A percentile compares a stretch with the other conserved stretches of the same genome.
Conservation (phyloP, 2,113 vertebrate genomes). For the Alces alces region DNA sequence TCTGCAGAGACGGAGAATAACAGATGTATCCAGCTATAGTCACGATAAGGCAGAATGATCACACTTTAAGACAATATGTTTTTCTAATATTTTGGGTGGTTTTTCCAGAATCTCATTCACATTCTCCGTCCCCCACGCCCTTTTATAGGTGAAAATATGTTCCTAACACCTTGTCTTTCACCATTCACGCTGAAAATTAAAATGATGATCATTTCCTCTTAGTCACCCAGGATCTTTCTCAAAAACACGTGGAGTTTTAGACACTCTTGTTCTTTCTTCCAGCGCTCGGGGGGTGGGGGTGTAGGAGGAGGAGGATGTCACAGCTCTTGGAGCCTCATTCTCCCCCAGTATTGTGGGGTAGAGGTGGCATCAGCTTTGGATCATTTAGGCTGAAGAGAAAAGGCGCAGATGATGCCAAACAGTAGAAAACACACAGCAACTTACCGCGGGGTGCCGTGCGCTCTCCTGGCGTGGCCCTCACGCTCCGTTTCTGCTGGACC, state of each 20-base stretch:
- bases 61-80: background rate
- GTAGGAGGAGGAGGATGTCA: background rate
- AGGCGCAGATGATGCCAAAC: background rate
- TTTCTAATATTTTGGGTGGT: background rate
- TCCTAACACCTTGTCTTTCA: slow-evolving; percentile 37
- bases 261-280: background rate
- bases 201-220: slow-evolving; percentile 42
- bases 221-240: slow-evolving; percentile 48
- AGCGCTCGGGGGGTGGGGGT: background rate
- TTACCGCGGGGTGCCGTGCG: accelerated
- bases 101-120: background rate
- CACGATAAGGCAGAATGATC: background rate
- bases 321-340: background rate
- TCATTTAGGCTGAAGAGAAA: background rate
- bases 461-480: background rate
- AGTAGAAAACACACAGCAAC: background rate
- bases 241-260: background rate
- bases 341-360: background rate
- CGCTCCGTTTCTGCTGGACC: background rate
- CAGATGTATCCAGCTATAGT: background rate
- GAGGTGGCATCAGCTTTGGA: background rate
- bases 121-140: background rate
- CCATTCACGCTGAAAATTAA: slow-evolving; percentile 42
- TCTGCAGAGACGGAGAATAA: background rate
- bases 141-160: slow-evolving; percentile 16